Base-by-base conservation (phyloP, 92 coral and sea anemone species). In the Phymanthus crucifer region DNA sequence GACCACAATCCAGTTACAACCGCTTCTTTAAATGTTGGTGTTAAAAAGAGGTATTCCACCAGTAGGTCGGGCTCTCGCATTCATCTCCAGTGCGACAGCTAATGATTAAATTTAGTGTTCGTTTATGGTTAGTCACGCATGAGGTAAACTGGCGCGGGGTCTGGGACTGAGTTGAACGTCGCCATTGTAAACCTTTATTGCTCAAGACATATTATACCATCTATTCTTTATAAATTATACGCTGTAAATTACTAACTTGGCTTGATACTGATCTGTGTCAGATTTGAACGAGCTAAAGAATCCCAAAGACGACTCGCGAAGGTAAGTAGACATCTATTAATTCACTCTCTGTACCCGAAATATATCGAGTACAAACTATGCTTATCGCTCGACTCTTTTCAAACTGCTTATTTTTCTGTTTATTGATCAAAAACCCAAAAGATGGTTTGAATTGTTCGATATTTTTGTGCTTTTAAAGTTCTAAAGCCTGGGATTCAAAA, bases 231-330 rank as follows among this genome's bases (percentile, higher is more conserved):
- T 61, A 29, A 23, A 61, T 29, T 61, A 61, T 61, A 61, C 14
- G 18, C 29, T 61, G 12, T 29, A 31, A 57, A 32, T 61, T 23
- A n/a, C 38, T 19, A 17, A 43, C 46, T 36, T 38, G 17, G 31
- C 31, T 11, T 67, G n/a, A 3, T 79, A 10, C 23, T 40, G 4
- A 16, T 70, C 56, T 79, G 32, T 78, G 73, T 16, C 66, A 91
- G 94, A 40, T 33, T 77, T 56, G 86, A 87, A 26, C 82, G 92
- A 76, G 91, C 90, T 27, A 91, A 85, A 77, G 94, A 91, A 78
- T 71, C 91, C 2, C 90, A 91, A 47, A 82, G 78, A 56, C 74
- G 92, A 38, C 86, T 91, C 16, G 66, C 80, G 23, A 91, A 88
- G 87, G 94, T 91, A 87, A 84, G 94, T 8, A 36, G n/a, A 13